Conservation (phyloP, 2,797 vertebrate species). For the Anguilla megastoma region DNA sequence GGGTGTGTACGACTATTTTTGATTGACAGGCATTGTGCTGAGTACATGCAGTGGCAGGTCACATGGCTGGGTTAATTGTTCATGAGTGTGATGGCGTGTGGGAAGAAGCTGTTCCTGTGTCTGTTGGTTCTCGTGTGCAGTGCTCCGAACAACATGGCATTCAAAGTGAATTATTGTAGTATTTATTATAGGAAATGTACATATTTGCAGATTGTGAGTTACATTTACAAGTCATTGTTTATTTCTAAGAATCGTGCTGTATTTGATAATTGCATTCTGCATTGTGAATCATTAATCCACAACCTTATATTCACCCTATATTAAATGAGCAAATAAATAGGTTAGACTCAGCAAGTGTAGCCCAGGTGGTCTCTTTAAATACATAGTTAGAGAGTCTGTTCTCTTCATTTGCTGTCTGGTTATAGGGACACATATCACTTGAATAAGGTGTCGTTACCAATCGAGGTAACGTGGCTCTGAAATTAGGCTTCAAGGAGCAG, state of each 20-base stretch:
- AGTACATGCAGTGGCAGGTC: no score
- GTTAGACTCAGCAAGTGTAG: background rate
- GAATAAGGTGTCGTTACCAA: background rate
- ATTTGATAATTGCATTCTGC: background rate
- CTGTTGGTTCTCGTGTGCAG: no score
- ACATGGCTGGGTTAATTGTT: no score
- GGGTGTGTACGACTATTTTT: no score
- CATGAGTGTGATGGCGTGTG: no score
- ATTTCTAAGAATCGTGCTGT: background rate
- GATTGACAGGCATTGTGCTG: no score
- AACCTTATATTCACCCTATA: background rate
- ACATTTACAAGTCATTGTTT: background rate
- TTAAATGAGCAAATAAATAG: background rate
- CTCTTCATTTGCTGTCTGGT: background rate
- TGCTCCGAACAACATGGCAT: no score
- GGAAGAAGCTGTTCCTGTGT: no score
- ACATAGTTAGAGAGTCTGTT: background rate
- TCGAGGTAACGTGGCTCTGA: background rate
- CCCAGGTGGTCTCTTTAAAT: background rate
- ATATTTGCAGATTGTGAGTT: no score
- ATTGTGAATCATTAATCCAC: background rate
- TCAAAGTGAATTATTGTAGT: no score
- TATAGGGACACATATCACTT: background rate
- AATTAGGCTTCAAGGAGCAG: constrained; percentile 1
- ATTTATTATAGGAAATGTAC: no score